Percentiles rank a stretch among this genome's conserved stretches.
Conservation (phyloP, 2,797 vertebrate species). For the Ptychobarbus kaznakovi region DNA sequence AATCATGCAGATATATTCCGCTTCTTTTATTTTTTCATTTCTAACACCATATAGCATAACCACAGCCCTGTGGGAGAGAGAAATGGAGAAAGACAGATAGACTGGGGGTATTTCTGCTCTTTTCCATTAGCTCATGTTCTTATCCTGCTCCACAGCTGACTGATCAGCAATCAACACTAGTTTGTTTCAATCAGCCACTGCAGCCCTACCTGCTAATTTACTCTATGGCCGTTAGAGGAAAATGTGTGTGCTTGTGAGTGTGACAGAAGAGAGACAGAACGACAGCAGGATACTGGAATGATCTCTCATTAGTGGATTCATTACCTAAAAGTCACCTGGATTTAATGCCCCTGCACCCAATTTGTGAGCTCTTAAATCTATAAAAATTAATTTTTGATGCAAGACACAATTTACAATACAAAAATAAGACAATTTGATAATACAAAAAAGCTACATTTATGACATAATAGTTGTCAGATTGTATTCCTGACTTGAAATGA, state of each 20-base stretch:
- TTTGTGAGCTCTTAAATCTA: conserved; percentile 25
- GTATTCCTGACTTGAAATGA: not conserved
- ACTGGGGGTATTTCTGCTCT: conserved; percentile 67
- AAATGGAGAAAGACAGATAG: conserved; percentile 35
- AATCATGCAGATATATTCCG: conserved; percentile 35
- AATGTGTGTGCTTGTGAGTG: conserved; percentile 33
- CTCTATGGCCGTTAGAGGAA: conserved; percentile 25
- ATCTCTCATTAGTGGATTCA: conserved; percentile 43
- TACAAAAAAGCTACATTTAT: not conserved
- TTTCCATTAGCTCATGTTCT: conserved; percentile 90
- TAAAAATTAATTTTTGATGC: not conserved
- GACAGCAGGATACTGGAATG: conserved; percentile 29
- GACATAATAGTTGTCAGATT: not conserved
- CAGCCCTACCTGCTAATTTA: conserved; percentile 46
- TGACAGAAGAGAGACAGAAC: conserved; percentile 29
- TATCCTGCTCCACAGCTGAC: conserved; percentile 92
- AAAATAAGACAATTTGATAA: not conserved
- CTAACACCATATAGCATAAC: conserved; percentile 36
- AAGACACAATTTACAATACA: not conserved
- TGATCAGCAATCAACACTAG: conserved; percentile 91
- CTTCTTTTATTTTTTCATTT: conserved; percentile 28
- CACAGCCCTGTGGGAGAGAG: conserved; percentile 17
- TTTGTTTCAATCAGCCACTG: conserved; percentile 87
- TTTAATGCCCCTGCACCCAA: conserved; percentile 7
- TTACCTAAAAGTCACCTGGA: conserved; percentile 40